Conservation (phyloP, 2,888 invertebrate genomes). For the Dugesia japonica region DNA sequence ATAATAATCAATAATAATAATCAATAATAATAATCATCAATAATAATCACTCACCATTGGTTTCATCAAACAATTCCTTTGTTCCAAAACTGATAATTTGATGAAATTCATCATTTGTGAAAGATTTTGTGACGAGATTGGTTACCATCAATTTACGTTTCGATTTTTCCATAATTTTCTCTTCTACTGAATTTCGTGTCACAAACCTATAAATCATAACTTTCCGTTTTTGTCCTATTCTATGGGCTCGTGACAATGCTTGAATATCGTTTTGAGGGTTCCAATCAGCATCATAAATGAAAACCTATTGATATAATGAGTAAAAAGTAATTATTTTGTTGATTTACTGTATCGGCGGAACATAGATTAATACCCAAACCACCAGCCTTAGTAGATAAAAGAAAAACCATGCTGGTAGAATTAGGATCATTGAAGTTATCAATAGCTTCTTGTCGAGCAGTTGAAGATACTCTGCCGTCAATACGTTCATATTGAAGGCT, state of each 20-base stretch:
- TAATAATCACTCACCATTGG: not conserved
- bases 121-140: slow-evolving; percentile 67
- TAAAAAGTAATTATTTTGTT: not conserved
- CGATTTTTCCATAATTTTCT: slow-evolving; percentile 86
- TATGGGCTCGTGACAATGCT: slow-evolving; percentile 92
- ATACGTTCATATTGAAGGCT: slow-evolving; percentile 76
- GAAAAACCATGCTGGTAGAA: slow-evolving; percentile 77
- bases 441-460: slow-evolving; percentile 85
- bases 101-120: slow-evolving; percentile 93
- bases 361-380: slow-evolving; percentile 95
- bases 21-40: too few relatives aligned
- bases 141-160: slow-evolving; percentile 99
- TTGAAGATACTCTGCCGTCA: slow-evolving; percentile 90
- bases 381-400: slow-evolving; percentile 86
- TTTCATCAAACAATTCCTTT: slow-evolving; percentile 91
- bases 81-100: slow-evolving; percentile 95
- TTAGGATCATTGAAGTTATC: slow-evolving; percentile 92
- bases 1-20: too few relatives aligned
- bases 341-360: slow-evolving; percentile 70
- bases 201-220: slow-evolving; percentile 83
- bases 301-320: slow-evolving; percentile 52
- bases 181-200: slow-evolving; percentile 91
- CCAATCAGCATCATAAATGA: slow-evolving; percentile 98
- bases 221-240: slow-evolving; percentile 77
- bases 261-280: slow-evolving; percentile 99